Percentiles rank a stretch among this genome's conserved stretches.
phyloP scores from a whole-genome alignment of 1,140 invertebrate genomes.

The Amphibalanus amphitrite region DNA sequence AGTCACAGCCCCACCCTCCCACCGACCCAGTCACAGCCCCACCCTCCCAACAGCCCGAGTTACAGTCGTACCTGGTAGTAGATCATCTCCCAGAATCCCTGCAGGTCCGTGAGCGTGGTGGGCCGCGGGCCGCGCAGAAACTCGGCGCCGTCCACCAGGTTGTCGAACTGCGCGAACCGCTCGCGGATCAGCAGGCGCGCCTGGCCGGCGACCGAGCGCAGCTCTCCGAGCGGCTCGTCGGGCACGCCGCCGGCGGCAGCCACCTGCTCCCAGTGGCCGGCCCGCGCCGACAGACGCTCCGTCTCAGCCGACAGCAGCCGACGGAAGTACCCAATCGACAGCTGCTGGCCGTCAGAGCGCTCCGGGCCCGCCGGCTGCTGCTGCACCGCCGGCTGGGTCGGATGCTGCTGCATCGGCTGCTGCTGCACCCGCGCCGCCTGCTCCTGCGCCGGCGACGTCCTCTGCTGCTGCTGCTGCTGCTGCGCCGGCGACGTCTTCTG shows the following conservation, averaged over 20 bases:
- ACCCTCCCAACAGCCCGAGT: too few species aligned
- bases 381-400: too few species aligned
- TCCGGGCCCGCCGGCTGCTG: too few species aligned
- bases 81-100: conserved; percentile 34
- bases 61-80: conserved; percentile 18
- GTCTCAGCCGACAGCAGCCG: neutral
- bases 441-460: too few species aligned
- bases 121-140: conserved; percentile 23
- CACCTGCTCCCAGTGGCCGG: neutral
- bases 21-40: too few species aligned
- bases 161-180: conserved; percentile 14
- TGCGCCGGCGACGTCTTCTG: too few species aligned
- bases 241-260: neutral
- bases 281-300: neutral
- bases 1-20: too few species aligned
- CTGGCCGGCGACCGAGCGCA: conserved; percentile 10
- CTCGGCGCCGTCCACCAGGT: conserved; percentile 10
- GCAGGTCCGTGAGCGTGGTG: conserved; percentile 23
- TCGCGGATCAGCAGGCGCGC: conserved; percentile 15
- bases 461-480: too few species aligned
- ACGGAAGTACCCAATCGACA: neutral
- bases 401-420: too few species aligned
- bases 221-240: neutral
- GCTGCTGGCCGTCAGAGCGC: neutral
- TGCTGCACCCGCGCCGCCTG: too few species aligned